Percentiles rank a stretch among this genome's conserved stretches.
Conservation (phyloP, 1,140 invertebrate species). For the Pachyrhynchus sulphureomaculatus region DNA sequence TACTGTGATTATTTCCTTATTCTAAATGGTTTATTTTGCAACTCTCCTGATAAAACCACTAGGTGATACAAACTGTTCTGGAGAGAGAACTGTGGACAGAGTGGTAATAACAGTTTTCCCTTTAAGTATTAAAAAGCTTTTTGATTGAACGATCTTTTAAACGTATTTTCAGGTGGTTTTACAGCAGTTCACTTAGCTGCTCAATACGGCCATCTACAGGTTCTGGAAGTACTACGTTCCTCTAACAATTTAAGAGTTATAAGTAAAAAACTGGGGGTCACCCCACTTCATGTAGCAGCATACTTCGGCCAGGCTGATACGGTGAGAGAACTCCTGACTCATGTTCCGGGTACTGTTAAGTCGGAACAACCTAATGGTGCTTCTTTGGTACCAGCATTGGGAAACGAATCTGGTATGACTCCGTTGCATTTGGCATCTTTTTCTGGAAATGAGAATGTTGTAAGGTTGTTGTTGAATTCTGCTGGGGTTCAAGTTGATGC, state of each 20-base stretch:
- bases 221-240: conserved; percentile 88
- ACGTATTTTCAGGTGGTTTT: conserved; percentile 72
- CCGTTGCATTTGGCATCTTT: conserved; percentile 96
- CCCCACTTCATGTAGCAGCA: conserved; percentile 95
- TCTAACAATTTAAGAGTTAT: conserved; percentile 82
- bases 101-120: no score
- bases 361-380: conserved; percentile 87
- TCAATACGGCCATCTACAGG: conserved; percentile 90
- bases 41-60: no score
- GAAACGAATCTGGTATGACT: conserved; percentile 89
- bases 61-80: no score
- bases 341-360: conserved; percentile 91
- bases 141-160: no score
- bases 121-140: no score
- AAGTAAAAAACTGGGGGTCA: conserved; percentile 95
- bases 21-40: no score
- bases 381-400: conserved; percentile 80
- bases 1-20: no score
- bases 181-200: conserved; percentile 96
- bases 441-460: conserved; percentile 96
- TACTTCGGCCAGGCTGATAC: conserved; percentile 98
- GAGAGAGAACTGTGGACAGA: no score
- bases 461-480: conserved; percentile 91
- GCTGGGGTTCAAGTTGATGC: conserved; percentile 96
- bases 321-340: conserved; percentile 88